Base-by-base conservation (phyloP, 2,797 vertebrate species). In the Acipenser oxyrinchus region DNA sequence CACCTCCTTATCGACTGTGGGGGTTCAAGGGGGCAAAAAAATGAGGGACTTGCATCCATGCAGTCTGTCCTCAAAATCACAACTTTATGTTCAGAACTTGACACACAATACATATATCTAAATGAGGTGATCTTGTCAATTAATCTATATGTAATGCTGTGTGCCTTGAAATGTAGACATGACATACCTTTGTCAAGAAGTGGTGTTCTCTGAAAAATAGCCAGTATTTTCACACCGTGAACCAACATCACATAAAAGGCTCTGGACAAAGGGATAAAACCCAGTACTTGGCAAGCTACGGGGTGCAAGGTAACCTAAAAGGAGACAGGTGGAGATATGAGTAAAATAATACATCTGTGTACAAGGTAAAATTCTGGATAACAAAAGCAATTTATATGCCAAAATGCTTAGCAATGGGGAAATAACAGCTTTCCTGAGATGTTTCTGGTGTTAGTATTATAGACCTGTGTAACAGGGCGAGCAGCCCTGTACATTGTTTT, bases 251-350 rank as follows among this genome's bases (percentile, higher is more conserved):
- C 85, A 88, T 64, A 88, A 82, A 0, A 89, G 83, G 0, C 68
- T 73, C 51, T 69, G 48, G 49, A 85, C n/a, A 52, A 88, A 89
- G 53, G 84, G 82, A 13, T 86, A 78, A 23, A 86, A 52, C 0
- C 84, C 86, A 1, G 23, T 3, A 49, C 77, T 85, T 7, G 85
- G 87, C 48, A 88, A 79, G 66, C 84, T 86, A 4, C 87, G 75
- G 9, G 86, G 75, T 70, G 84, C 82, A 53, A 86, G 64, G 62
- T 81, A 89, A 75, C 86, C 86, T 89, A 63, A 15, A 69, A 72
- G 12, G 10, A 62, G 11, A 62, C n/a, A 23, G 51, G 60, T 51
- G 60, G 59, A 61, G n/a, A n/a, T n/a, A 10, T 23, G 1, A 23
- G 13, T 6, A 62, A 10, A 51, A 60, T 67, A 15, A 67, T 8